These are phyloP conservation scores for Cherax destructor DNA, from an alignment of 1,140 invertebrate genomes.

Conservation along the genomic window DNA sequence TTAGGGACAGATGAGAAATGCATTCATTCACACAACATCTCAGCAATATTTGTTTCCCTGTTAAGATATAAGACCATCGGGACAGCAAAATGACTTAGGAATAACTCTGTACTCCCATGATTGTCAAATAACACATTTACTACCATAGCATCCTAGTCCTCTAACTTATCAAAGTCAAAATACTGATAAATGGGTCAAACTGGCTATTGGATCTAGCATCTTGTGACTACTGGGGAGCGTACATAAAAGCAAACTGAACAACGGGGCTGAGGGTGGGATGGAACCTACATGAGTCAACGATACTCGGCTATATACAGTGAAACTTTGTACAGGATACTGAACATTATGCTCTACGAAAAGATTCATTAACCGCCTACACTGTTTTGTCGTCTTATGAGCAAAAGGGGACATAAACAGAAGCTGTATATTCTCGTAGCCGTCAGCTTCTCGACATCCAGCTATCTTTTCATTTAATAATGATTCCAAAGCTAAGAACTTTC, in stretches of 20 bases:
- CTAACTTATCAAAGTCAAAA: constrained; percentile 16
- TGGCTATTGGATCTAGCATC: constrained; percentile 21
- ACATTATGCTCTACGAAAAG: constrained; percentile 53
- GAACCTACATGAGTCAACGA: constrained; percentile 33
- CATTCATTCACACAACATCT: too few relatives aligned
- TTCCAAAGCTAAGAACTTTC: too few relatives aligned
- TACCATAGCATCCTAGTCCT: neutral
- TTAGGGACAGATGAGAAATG: too few relatives aligned
- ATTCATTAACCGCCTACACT: constrained; percentile 25
- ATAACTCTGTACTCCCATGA: constrained; percentile 28
- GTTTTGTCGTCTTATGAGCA: constrained; percentile 38
- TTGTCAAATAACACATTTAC: constrained; percentile 39
- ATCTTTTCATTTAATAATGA: too few relatives aligned
- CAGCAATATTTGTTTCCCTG: neutral
- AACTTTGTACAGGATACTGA: constrained; percentile 44
- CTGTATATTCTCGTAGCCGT: neutral
- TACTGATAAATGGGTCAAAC: constrained; percentile 8
- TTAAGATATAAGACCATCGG: neutral
- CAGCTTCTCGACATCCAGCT: too few relatives aligned
- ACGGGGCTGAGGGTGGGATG: neutral
- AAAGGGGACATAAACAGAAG: constrained; percentile 11
- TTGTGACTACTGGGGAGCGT: neutral
- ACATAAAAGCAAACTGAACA: neutral
- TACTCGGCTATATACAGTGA: constrained; percentile 41
- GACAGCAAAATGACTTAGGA: neutral